These are phyloP conservation scores for Aspiorhynchus laticeps DNA, from an alignment of 2,113 vertebrate species.

Conservation along the genomic window DNA sequence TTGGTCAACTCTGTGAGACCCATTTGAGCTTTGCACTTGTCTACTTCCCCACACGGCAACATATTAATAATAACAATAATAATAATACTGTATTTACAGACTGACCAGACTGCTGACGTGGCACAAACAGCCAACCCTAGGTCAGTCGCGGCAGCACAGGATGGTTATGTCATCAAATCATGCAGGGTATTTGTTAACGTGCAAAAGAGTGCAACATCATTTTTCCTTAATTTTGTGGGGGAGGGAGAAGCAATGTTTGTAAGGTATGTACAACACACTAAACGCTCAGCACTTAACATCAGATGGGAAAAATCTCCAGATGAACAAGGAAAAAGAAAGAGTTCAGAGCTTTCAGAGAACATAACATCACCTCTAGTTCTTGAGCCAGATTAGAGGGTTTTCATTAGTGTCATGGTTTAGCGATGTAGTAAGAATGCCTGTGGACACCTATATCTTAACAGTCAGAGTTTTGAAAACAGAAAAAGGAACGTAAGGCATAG, in stretches of 20 bases:
- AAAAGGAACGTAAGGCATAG: slow-evolving; percentile 75
- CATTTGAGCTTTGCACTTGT: slow-evolving; percentile 33
- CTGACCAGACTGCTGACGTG: slow-evolving; percentile 58
- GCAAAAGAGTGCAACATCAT: slow-evolving; percentile 62
- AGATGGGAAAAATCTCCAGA: slow-evolving; percentile 60
- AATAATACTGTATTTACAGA: slow-evolving; percentile 66
- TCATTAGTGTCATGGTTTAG: slow-evolving; percentile 33
- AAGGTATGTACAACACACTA: slow-evolving; percentile 70
- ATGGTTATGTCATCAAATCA: slow-evolving; percentile 62
- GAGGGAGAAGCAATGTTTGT: slow-evolving; percentile 60
- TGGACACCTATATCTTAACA: slow-evolving; percentile 51
- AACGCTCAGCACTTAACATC: slow-evolving; percentile 46
- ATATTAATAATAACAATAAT: slow-evolving; percentile 39
- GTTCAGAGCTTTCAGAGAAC: slow-evolving; percentile 14
- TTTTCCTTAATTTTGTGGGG: slow-evolving; percentile 54
- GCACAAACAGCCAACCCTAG: slow-evolving; percentile 61
- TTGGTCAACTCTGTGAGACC: slow-evolving; percentile 51
- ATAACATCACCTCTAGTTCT: background rate
- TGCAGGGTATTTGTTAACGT: slow-evolving; percentile 69
- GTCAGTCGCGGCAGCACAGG: slow-evolving; percentile 55
- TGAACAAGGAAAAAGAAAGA: slow-evolving; percentile 15
- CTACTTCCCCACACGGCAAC: slow-evolving; percentile 33
- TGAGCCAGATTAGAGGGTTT: slow-evolving; percentile 37
- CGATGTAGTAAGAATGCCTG: slow-evolving; percentile 38
- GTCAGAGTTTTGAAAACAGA: slow-evolving; percentile 65